phyloP scores from a whole-genome alignment of 2,797 vertebrate species.

The Acrossocheilus wenchowensis region DNA sequence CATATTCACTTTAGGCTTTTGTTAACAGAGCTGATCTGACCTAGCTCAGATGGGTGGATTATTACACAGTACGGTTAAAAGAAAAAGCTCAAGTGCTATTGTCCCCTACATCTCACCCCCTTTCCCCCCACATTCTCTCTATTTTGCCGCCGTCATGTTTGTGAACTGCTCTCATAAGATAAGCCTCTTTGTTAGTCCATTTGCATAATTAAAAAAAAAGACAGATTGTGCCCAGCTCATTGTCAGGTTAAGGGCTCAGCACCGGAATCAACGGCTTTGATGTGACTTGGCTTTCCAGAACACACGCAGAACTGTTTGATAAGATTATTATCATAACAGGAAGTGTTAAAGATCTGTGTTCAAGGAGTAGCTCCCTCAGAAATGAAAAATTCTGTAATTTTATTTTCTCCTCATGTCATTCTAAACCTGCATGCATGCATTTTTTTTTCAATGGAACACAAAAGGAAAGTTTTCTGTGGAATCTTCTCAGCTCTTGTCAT shows the following conservation, averaged over 20 bases:
- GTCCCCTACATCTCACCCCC: conserved; percentile 1
- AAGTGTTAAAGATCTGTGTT: conserved; percentile 2
- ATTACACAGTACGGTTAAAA: conserved; percentile 26
- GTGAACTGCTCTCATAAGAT: conserved; percentile 62
- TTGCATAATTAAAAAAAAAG: conserved; percentile 67
- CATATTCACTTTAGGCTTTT: conserved; percentile 25
- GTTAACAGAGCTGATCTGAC: conserved; percentile 6
- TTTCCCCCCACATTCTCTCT: not conserved
- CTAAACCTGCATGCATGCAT: not conserved
- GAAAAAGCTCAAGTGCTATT: conserved; percentile 32
- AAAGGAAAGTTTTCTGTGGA: not conserved
- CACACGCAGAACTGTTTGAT: conserved; percentile 17
- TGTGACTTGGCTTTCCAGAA: conserved; percentile 7
- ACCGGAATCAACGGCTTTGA: conserved; percentile 10
- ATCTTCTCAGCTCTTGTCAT: not conserved
- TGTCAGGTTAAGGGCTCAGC: conserved; percentile 54
- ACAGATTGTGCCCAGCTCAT: conserved; percentile 51
- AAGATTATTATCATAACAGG: conserved; percentile 8
- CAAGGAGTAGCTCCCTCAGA: not conserved
- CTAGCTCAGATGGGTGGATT: conserved; percentile 33
- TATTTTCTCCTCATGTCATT: not conserved
- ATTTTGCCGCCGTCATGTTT: conserved; percentile 33
- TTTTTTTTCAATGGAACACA: not conserved
- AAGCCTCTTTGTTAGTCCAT: conserved; percentile 70
- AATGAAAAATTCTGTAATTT: not conserved